phyloP scores from a whole-genome alignment of 2,113 vertebrate genomes.

The Psilopsiagon aurifrons region DNA sequence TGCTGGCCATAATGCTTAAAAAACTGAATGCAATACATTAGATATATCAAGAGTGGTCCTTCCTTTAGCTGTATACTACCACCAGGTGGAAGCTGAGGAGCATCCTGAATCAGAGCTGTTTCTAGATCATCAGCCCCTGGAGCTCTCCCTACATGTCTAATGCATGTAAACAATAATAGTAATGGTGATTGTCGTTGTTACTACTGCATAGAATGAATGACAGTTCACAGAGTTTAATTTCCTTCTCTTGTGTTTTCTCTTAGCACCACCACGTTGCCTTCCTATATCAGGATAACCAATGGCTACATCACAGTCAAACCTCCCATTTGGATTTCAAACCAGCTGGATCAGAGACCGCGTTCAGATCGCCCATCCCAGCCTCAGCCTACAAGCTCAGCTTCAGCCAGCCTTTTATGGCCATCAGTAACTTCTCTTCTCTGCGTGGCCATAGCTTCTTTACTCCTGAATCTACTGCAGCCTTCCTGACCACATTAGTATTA shows the following conservation, averaged over 20 bases:
- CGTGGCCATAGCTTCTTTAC: constrained; percentile 61
- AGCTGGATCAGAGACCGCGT: constrained; percentile 61
- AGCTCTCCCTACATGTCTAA: neutral
- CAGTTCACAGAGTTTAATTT: neutral
- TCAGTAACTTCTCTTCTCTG: constrained; percentile 55
- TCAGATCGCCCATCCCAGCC: neutral
- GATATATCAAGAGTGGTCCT: neutral
- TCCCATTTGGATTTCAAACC: constrained; percentile 74
- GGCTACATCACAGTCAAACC: constrained; percentile 85
- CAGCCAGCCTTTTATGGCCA: neutral
- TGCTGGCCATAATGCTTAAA: neutral
- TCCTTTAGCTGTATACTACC: neutral
- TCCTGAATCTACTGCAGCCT: constrained; percentile 74
- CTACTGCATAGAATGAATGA: neutral
- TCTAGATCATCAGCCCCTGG: neutral
- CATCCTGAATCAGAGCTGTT: neutral
- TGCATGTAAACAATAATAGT: neutral
- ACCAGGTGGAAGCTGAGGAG: neutral
- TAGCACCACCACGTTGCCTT: constrained; percentile 84
- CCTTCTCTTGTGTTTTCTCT: constrained; percentile 42
- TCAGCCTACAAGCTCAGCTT: constrained; percentile 49
- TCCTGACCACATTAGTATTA: constrained; percentile 80
- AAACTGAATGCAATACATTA: neutral
- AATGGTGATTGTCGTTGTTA: neutral
- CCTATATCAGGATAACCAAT: constrained; percentile 83